Percentiles rank a stretch among this genome's conserved stretches.
Evolutionary conservation across 2,888 invertebrate genomes (phyloP).

Genomic region (Spodoptera littoralis): DNA sequence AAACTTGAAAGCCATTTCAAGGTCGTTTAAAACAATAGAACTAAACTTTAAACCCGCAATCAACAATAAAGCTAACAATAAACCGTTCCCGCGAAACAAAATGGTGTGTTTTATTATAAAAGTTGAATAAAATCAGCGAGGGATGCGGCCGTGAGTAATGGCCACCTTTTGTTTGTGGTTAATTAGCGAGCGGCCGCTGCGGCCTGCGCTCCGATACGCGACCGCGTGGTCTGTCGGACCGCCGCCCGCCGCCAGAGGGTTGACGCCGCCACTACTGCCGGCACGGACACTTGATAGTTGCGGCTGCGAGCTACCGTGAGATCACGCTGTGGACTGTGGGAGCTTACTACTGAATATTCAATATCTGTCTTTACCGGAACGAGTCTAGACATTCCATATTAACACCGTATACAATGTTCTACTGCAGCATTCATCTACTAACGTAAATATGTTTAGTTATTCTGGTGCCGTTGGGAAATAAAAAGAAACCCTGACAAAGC

Average conservation of each 20-base stretch:
- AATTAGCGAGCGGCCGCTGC: constrained; percentile 59
- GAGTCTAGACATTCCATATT: constrained; percentile 1
- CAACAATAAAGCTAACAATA: constrained; percentile 48
- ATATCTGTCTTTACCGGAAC: not conserved
- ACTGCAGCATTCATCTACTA: constrained; percentile 7
- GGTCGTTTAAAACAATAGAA: constrained; percentile 46
- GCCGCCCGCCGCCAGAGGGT: constrained; percentile 29
- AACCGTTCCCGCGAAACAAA: constrained; percentile 49
- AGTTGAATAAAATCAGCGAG: constrained; percentile 59
- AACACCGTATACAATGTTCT: constrained; percentile 4
- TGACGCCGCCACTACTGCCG: constrained; percentile 26
- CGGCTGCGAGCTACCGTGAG: constrained; percentile 23
- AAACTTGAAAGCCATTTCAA: constrained; percentile 18
- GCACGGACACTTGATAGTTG: constrained; percentile 41
- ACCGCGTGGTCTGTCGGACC: constrained; percentile 9
- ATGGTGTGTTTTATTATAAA: constrained; percentile 57
- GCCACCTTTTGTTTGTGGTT: constrained; percentile 65
- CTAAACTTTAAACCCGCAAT: constrained; percentile 42
- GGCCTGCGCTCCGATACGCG: constrained; percentile 45
- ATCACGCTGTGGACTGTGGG: constrained; percentile 6
- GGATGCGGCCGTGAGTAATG: constrained; percentile 61
- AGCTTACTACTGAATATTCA: constrained; percentile 4
- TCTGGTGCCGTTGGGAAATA: constrained; percentile 28
- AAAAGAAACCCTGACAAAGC: constrained; percentile 15
- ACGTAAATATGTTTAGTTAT: constrained; percentile 20